Evolutionary conservation across 2,797 vertebrate genomes (phyloP).

Genomic region (Loriculus beryllinus): DNA sequence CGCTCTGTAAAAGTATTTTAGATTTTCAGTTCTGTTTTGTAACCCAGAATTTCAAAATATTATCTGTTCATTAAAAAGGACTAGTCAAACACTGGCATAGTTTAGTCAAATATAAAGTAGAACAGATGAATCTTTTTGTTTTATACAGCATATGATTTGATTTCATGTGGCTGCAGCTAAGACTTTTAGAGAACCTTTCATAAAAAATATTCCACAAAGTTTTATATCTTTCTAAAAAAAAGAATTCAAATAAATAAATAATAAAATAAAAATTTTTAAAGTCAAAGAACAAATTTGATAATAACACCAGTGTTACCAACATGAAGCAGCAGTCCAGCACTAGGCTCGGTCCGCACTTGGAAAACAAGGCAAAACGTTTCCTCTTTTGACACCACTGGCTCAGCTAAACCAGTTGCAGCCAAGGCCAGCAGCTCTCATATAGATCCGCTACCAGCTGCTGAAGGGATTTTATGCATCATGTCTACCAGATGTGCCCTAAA

Average conservation of each 20-base stretch:
- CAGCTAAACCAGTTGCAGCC: slow-evolving; percentile 24
- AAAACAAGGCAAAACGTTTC: slow-evolving; percentile 8
- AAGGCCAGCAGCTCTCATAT: background rate
- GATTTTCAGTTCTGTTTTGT: slow-evolving; percentile 83
- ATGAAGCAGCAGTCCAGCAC: slow-evolving; percentile 55
- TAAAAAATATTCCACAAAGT: slow-evolving; percentile 75
- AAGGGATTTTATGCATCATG: background rate
- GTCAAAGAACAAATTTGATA: slow-evolving; percentile 54
- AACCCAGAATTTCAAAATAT: slow-evolving; percentile 82
- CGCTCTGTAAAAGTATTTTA: slow-evolving; percentile 91
- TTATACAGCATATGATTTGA: slow-evolving; percentile 72
- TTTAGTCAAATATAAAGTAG: slow-evolving; percentile 77
- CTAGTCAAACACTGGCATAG: slow-evolving; percentile 79
- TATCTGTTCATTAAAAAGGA: slow-evolving; percentile 82
- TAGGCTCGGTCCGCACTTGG: background rate
- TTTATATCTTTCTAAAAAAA: slow-evolving; percentile 28
- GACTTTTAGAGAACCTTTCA: slow-evolving; percentile 67
- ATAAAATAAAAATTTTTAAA: slow-evolving; percentile 47
- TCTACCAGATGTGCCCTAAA: background rate
- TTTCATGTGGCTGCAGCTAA: slow-evolving; percentile 72
- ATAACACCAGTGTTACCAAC: slow-evolving; percentile 74
- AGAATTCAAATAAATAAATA: background rate
- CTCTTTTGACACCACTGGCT: slow-evolving; percentile 29
- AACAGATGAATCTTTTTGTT: slow-evolving; percentile 70
- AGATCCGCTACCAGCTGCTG: background rate